Evolutionary conservation across 2,113 vertebrate species (phyloP), one percentile per base, ranked within the genome.

Genomic region (Pachyramphus minor): DNA sequence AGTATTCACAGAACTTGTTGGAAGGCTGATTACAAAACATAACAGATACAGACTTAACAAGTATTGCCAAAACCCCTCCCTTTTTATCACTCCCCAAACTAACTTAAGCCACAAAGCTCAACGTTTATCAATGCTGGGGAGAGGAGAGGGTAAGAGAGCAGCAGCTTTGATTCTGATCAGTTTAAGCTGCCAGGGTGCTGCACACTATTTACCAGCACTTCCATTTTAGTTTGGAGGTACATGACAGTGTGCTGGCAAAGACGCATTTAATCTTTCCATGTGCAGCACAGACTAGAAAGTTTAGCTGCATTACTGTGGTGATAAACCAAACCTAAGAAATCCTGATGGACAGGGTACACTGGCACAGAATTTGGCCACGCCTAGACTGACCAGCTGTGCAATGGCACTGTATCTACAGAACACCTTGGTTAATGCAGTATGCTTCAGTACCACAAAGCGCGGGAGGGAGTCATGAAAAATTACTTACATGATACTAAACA

Each of bases 61-160:
- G 27, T 68, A 79, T 28, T 77, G 25, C 25, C n/a, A 44, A 39
- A 49, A 11, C 6, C 8, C 12, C 12, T 52, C 14, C 17, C 3
- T 68, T 79, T 66, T 42, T n/a, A 42, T 72, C 3, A 5, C 31
- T 85, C 6, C 0, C 39, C 33, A n/a, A 44, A 17, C 17, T 52
- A 52, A 77, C 19, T 52, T 52, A 63, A 83, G 33, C 63, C 20
- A 35, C 1, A 0, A 77, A 5, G 10, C 52, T 44, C 5, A 1
- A 15, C 11, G 8, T 49, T 30, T 20, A 7, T 35, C 1, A 1
- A 9, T 1, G 0, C 27, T 50, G 28, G 12, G 31, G 33, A 59
- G 30, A 37, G 12, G 37, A 66, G 35, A 41, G 42, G 17, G 27
- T 85, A 41, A 39, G 30, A 39, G 22, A 24, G 18, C 35, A 71